Base-by-base conservation (phyloP, 2,113 vertebrate species). In the Crotophaga sulcirostris region DNA sequence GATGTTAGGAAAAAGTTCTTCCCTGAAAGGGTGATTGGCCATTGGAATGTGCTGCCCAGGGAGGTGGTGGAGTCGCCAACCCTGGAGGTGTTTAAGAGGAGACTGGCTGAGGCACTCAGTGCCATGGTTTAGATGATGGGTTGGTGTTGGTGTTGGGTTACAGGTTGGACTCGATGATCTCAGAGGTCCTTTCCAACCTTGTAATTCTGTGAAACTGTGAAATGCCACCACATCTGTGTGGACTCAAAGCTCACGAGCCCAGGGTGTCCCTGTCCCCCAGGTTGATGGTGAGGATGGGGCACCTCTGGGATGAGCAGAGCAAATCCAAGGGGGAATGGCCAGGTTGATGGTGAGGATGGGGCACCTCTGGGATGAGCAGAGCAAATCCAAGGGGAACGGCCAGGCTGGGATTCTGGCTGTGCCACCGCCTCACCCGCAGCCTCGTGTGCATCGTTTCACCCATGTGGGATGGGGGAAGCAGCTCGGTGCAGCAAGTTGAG, bases 241-340 rank as follows among this genome's bases (percentile, higher is more conserved):
- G 36, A 25, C 52, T 54, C 0, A 0, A 4, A 0, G 4, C 47
- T 3, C 64, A 11, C 68, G 0, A 8, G n/a, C n/a, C 42, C 16
- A 4, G 1, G 8, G 2, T 24, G 47, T 38, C 59, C 63, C 29
- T 7, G 5, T 33, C 5, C 4, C 38, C 11, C 49, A 4, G n/a
- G n/a, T n/a, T 34, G 74, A 36, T 2, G 60, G 31, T 26, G 83
- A 75, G 21, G 18, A 42, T 25, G 51, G 40, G 11, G 19, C 10
- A 10, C 5, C 21, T 33, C 58, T 17, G n/a, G 26, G 45, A 18
- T 3, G 36, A 45, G 45, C 8, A 51, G 55, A 34, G 45, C 10
- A 54, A 84, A 58, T 17, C 66, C 56, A 7, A 31, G n/a, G 4
- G 52, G 66, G 75, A 72, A 76, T 13, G 16, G 17, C 67, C 55